Percentiles rank a stretch among this genome's conserved stretches.
phyloP scores from a whole-genome alignment of 2,797 vertebrate genomes.

The Schizopygopsis malacanthus region DNA sequence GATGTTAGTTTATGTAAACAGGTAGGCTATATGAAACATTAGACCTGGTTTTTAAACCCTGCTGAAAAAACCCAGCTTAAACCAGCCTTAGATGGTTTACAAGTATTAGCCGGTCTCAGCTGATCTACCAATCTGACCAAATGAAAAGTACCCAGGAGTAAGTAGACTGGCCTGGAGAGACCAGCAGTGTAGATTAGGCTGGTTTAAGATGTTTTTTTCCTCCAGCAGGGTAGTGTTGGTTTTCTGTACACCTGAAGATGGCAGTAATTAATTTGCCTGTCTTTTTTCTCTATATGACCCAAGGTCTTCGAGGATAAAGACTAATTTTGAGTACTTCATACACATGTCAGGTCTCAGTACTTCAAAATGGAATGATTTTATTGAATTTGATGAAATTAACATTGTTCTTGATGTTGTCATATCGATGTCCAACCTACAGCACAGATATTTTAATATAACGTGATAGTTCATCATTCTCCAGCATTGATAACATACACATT shows the following conservation, averaged over 20 bases:
- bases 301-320: constrained; percentile 53
- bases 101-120: background rate
- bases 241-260: constrained; percentile 77
- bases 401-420: background rate
- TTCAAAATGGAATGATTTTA: background rate
- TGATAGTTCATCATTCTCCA: background rate
- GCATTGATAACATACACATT: background rate
- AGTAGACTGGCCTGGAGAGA: background rate
- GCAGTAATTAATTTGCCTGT: constrained; percentile 75
- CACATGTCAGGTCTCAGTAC: background rate
- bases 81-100: background rate
- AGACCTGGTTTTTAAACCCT: background rate
- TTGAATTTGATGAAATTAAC: background rate
- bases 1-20: background rate
- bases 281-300: constrained; percentile 56
- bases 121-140: background rate
- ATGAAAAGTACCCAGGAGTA: background rate
- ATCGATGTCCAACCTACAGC: background rate
- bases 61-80: no score
- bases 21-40: background rate
- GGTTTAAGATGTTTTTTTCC: background rate
- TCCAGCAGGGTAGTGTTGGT: constrained; percentile 71
- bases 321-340: constrained; percentile 38
- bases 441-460: background rate
- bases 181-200: background rate